phyloP scores from a whole-genome alignment of 1,140 invertebrate species.

The Lordiphosa collinella region DNA sequence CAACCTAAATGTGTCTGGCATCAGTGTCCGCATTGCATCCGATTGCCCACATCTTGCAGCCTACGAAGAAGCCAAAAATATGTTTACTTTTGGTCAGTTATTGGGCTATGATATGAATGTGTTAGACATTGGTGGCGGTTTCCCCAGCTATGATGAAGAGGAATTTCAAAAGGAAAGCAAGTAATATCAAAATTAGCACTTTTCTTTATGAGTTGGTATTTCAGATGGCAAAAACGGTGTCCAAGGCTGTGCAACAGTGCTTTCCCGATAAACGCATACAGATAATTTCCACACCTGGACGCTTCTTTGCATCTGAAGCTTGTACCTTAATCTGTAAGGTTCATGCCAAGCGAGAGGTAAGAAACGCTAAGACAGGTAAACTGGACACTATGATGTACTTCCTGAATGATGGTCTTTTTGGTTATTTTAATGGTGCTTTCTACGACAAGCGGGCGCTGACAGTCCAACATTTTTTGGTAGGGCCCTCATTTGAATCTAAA shows the following conservation, averaged over 20 bases:
- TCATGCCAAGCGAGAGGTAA: conserved; percentile 88
- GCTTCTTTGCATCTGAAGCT: conserved; percentile 95
- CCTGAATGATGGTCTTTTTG: conserved; percentile 99
- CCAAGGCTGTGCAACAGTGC: conserved; percentile 87
- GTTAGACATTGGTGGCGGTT: conserved; percentile 94
- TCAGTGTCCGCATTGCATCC: conserved; percentile 94
- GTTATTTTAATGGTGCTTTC: conserved; percentile 97
- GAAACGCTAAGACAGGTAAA: conserved; percentile 70
- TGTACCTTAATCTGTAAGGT: conserved; percentile 95
- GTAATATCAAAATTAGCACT: too few relatives aligned
- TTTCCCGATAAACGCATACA: conserved; percentile 89
- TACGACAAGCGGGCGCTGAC: conserved; percentile 91
- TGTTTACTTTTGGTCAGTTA: conserved; percentile 86
- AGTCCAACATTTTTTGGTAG: conserved; percentile 56
- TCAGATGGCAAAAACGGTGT: conserved; percentile 84
- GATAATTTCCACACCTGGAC: conserved; percentile 97
- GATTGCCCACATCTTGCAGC: conserved; percentile 89
- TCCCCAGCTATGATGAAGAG: conserved; percentile 86
- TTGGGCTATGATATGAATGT: conserved; percentile 87
- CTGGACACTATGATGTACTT: conserved; percentile 93
- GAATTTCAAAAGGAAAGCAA: conserved; percentile 83
- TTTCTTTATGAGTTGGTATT: background rate
- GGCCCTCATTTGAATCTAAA: background rate
- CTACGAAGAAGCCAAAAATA: conserved; percentile 83
- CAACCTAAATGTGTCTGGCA: conserved; percentile 82